Evolutionary conservation across 2,888 invertebrate species (phyloP).

Genomic region (Coelopa pilipes): DNA sequence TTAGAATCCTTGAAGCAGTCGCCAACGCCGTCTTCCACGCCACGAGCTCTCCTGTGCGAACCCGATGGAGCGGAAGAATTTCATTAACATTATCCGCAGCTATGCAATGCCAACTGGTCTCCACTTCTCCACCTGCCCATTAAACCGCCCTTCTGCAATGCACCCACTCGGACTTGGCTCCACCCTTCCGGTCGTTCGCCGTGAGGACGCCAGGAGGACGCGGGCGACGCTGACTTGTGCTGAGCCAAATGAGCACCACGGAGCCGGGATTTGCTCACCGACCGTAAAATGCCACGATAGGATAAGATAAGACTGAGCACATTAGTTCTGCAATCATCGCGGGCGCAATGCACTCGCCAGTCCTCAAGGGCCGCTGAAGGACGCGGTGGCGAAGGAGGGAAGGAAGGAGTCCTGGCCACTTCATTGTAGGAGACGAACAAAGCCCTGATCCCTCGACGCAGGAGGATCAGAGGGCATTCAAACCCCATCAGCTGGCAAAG

Average conservation of each 20-base stretch:
- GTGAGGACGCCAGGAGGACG: too few species aligned
- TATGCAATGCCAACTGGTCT: too few species aligned
- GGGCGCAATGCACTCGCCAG: neutral
- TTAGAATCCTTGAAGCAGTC: neutral
- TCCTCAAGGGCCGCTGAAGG: neutral
- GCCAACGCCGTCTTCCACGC: neutral
- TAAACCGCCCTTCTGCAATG: too few species aligned
- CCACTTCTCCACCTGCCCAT: neutral
- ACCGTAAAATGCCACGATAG: conserved; percentile 7
- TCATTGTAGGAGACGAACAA: too few species aligned
- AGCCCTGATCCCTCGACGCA: too few species aligned
- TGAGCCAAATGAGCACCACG: conserved; percentile 6
- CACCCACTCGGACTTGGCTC: too few species aligned
- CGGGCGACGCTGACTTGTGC: too few species aligned
- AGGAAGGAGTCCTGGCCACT: too few species aligned
- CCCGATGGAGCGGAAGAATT: neutral
- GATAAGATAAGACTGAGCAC: neutral
- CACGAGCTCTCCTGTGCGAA: neutral
- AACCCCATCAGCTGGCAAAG: too few species aligned
- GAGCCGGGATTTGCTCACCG: conserved; percentile 18
- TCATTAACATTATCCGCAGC: conserved; percentile 5
- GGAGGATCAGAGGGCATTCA: too few species aligned
- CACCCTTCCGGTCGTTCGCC: too few species aligned
- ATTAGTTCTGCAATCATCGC: conserved; percentile 11
- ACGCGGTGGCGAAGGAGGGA: too few species aligned